Evolutionary conservation across 2,113 vertebrate genomes (phyloP).

Genomic region (Elgaria multicarinata): DNA sequence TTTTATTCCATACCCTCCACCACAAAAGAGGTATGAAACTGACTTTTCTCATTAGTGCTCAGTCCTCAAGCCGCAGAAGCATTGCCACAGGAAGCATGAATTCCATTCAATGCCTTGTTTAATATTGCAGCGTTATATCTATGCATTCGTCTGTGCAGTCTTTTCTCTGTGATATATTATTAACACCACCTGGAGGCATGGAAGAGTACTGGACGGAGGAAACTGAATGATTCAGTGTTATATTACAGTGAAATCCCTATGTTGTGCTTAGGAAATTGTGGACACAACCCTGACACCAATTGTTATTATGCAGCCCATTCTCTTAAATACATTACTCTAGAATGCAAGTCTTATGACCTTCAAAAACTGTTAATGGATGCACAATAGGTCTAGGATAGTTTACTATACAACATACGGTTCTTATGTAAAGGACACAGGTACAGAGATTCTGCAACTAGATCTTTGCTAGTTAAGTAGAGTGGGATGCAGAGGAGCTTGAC

Average conservation of each 20-base stretch:
- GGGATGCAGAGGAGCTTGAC: too few species aligned
- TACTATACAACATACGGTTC: too few species aligned
- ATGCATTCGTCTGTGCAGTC: not conserved
- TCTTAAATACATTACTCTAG: not conserved
- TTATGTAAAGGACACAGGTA: too few species aligned
- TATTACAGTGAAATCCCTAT: not conserved
- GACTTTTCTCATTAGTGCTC: not conserved
- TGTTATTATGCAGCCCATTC: not conserved
- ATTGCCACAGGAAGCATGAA: not conserved
- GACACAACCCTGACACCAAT: not conserved
- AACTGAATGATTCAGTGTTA: not conserved
- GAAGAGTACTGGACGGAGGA: not conserved
- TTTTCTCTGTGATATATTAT: not conserved
- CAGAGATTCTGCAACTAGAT: too few species aligned
- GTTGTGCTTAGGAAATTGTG: not conserved
- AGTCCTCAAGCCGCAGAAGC: not conserved
- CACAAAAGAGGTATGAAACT: not conserved
- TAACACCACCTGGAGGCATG: constrained; percentile 23
- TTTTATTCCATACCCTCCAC: not conserved
- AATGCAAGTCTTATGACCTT: not conserved
- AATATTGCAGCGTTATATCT: fast-evolving
- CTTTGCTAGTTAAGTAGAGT: too few species aligned
- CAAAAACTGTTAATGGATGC: not conserved
- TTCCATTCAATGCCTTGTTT: fast-evolving
- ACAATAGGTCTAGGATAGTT: too few species aligned